These are phyloP conservation scores for Biston stratarius DNA, from an alignment of 2,888 invertebrate genomes.

Conservation along the genomic window DNA sequence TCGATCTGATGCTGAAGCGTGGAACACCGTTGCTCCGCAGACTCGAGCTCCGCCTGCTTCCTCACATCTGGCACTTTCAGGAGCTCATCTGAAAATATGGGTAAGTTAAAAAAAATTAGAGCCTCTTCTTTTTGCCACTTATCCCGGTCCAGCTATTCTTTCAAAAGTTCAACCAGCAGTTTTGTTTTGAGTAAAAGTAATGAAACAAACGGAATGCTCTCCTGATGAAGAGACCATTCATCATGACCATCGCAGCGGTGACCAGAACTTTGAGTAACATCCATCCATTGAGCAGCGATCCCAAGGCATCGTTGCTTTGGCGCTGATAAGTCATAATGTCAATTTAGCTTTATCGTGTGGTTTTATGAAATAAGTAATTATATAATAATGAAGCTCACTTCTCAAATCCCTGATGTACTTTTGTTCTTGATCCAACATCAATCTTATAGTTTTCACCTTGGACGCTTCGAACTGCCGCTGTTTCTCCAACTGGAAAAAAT, in stretches of 20 bases:
- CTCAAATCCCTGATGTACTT: conserved; percentile 92
- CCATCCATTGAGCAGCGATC: too few species aligned
- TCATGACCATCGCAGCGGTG: too few species aligned
- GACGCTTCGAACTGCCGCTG: conserved; percentile 94
- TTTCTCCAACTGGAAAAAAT: conserved; percentile 90
- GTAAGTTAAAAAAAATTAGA: not conserved
- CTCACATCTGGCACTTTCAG: conserved; percentile 79
- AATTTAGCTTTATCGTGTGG: too few species aligned
- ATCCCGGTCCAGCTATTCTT: too few species aligned
- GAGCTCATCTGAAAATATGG: conserved; percentile 70
- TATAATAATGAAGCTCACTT: conserved; percentile 79
- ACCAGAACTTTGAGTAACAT: too few species aligned
- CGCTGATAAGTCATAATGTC: too few species aligned
- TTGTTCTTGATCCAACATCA: conserved; percentile 96
- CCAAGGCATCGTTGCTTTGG: too few species aligned
- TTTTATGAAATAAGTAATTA: not conserved
- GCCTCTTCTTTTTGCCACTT: too few species aligned
- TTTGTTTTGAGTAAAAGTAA: too few species aligned
- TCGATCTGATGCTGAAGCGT: conserved; percentile 78
- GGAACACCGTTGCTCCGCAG: conserved; percentile 74
- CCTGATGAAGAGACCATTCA: too few species aligned
- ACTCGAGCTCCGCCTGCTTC: conserved; percentile 77
- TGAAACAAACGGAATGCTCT: too few species aligned
- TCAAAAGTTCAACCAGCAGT: not conserved
- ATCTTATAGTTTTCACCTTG: conserved; percentile 93